Evolutionary conservation across 30 jellyfish, hydroid and myxozoan genomes (phyloP).

Genomic region (Aurelia sp.): DNA sequence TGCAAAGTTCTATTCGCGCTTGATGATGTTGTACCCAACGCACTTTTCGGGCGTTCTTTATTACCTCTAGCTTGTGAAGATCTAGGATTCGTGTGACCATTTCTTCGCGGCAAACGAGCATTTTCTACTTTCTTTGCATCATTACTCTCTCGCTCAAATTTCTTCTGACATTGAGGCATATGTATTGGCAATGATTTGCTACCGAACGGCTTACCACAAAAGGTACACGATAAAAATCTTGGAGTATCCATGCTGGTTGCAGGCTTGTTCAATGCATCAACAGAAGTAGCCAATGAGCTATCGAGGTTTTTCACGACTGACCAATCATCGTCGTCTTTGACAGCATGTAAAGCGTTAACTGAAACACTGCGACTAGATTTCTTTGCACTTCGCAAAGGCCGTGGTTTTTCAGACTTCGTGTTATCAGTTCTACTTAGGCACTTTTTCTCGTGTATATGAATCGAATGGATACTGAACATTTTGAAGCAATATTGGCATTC

Average conservation of each 20-base stretch:
- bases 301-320: conserved; percentile 1
- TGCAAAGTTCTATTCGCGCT: conserved; percentile 1
- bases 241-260: conserved; percentile 3
- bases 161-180: conserved; percentile 71
- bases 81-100: not conserved
- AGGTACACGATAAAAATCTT: conserved; percentile 54
- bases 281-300: conserved; percentile 53
- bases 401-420: not conserved
- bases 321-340: conserved; percentile 43
- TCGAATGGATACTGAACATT: conserved; percentile 76
- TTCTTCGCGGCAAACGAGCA: conserved; percentile 7
- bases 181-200: conserved; percentile 78
- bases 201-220: conserved; percentile 75
- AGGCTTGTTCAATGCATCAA: conserved; percentile 14
- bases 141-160: conserved; percentile 30
- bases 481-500: conserved; percentile 61
- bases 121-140: not conserved
- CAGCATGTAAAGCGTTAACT: conserved; percentile 28
- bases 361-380: conserved; percentile 30
- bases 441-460: conserved; percentile 71
- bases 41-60: not conserved
- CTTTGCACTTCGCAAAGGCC: conserved; percentile 18
- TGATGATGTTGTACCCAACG: not conserved
- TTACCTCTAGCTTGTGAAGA: not conserved
- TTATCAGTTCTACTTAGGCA: conserved; percentile 43